Conservation (phyloP, 2,113 vertebrate genomes). For the Limanda limanda region DNA sequence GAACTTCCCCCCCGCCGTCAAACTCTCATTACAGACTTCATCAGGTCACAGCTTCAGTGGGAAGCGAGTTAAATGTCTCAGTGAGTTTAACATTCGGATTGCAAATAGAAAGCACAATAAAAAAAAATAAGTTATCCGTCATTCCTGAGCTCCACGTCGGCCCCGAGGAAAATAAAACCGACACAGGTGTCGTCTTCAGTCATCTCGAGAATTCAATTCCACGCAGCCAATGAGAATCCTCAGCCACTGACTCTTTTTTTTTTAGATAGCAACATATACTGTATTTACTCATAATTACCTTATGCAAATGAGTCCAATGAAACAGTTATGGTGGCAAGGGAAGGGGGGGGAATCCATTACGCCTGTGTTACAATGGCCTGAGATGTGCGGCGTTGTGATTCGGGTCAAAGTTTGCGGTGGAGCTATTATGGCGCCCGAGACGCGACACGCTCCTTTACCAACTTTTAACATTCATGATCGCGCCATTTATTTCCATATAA, state of each 20-base stretch:
- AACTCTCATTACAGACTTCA: slow-evolving; percentile 31
- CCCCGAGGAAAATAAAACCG: slow-evolving; percentile 58
- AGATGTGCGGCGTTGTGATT: slow-evolving; percentile 45
- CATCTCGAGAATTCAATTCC: slow-evolving; percentile 58
- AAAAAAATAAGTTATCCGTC: slow-evolving; percentile 47
- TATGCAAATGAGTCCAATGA: slow-evolving; percentile 77
- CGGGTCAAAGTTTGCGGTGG: slow-evolving; percentile 70
- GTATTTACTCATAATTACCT: slow-evolving; percentile 74
- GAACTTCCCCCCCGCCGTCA: background rate
- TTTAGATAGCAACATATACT: slow-evolving; percentile 57
- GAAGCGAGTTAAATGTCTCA: slow-evolving; percentile 39
- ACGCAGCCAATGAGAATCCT: slow-evolving; percentile 45
- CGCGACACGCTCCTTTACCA: slow-evolving; percentile 59
- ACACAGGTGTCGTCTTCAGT: slow-evolving; percentile 67
- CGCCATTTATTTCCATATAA: slow-evolving; percentile 73
- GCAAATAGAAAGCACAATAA: background rate
- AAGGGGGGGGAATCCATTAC: slow-evolving; percentile 59
- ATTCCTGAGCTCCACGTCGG: slow-evolving; percentile 42
- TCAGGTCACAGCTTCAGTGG: slow-evolving; percentile 31
- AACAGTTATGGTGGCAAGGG: slow-evolving; percentile 31
- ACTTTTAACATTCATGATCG: slow-evolving; percentile 51
- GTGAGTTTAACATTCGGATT: slow-evolving; percentile 29
- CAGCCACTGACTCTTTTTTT: slow-evolving; percentile 54
- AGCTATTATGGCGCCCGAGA: slow-evolving; percentile 51
- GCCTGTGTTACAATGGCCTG: slow-evolving; percentile 43